These are phyloP conservation scores for Drosophila lacicola DNA, from an alignment of 2,888 invertebrate species.

Conservation along the genomic window DNA sequence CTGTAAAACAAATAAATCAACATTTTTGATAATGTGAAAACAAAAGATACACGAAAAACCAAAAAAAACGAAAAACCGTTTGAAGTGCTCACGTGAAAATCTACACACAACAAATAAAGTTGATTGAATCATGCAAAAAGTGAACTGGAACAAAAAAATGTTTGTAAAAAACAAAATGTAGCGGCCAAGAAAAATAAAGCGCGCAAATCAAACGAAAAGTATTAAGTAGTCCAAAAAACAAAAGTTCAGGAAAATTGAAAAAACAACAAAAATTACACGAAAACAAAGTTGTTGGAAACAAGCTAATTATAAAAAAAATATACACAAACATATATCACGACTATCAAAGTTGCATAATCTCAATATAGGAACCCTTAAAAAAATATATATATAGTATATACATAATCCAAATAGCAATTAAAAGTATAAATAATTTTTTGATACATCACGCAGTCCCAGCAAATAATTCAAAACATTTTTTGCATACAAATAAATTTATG, in stretches of 20 bases:
- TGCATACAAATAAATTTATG: conserved; percentile 26
- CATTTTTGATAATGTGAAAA: conserved; percentile 48
- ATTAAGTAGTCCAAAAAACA: conserved; percentile 57
- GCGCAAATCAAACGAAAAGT: conserved; percentile 62
- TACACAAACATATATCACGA: conserved; percentile 32
- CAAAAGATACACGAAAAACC: conserved; percentile 12
- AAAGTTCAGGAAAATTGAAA: conserved; percentile 44
- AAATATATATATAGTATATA: conserved; percentile 1
- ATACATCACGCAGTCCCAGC: conserved; percentile 38
- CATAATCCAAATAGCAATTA: conserved; percentile 36
- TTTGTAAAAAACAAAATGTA: conserved; percentile 51
- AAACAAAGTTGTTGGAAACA: conserved; percentile 22
- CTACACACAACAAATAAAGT: conserved; percentile 34
- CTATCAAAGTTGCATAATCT: conserved; percentile 49
- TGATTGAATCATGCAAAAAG: conserved; percentile 39
- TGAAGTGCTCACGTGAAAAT: conserved; percentile 72
- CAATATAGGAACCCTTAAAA: conserved; percentile 21
- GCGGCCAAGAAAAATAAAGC: conserved; percentile 50
- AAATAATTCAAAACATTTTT: conserved; percentile 19
- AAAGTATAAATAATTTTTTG: conserved; percentile 27
- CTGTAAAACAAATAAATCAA: conserved; percentile 57
- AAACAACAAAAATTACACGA: conserved; percentile 25
- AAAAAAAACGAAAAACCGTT: conserved; percentile 42
- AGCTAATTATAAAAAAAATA: conserved; percentile 3
- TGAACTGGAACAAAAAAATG: conserved; percentile 45